A percentile compares a stretch with the other conserved stretches of the same genome.
Evolutionary conservation across 2,797 vertebrate species (phyloP).

Genomic region (Perodicticus potto): DNA sequence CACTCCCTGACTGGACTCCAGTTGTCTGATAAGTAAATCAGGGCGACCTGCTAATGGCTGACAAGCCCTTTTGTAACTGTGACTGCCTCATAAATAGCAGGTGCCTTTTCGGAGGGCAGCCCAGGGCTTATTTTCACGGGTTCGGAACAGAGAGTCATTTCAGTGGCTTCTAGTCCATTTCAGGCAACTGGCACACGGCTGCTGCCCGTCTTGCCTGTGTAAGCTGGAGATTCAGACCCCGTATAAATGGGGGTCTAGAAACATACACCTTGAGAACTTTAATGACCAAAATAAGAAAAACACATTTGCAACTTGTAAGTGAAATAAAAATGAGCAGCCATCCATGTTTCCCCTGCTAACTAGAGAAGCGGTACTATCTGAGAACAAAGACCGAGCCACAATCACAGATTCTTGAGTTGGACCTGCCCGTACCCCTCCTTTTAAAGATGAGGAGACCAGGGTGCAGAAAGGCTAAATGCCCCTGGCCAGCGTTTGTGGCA

Average conservation of each 20-base stretch:
- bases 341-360: neutral
- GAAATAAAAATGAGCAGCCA: neutral
- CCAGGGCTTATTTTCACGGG: neutral
- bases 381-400: neutral
- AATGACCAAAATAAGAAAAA: neutral
- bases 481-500: neutral
- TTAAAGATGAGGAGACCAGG: neutral
- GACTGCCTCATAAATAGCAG: rapidly evolving
- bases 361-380: neutral
- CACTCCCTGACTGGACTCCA: neutral
- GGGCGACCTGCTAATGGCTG: rapidly evolving
- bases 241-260: neutral
- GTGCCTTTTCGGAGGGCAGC: neutral
- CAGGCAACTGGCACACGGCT: neutral
- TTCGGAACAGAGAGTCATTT: neutral
- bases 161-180: neutral
- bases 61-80: rapidly evolving
- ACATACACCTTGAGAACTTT: neutral
- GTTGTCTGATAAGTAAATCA: neutral
- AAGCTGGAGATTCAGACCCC: neutral
- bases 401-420: neutral
- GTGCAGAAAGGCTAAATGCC: no score
- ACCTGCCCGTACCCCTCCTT: neutral
- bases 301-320: neutral
- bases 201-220: rapidly evolving